Conservation (phyloP, 2,113 vertebrate genomes). For the Elaphurus davidianus region DNA sequence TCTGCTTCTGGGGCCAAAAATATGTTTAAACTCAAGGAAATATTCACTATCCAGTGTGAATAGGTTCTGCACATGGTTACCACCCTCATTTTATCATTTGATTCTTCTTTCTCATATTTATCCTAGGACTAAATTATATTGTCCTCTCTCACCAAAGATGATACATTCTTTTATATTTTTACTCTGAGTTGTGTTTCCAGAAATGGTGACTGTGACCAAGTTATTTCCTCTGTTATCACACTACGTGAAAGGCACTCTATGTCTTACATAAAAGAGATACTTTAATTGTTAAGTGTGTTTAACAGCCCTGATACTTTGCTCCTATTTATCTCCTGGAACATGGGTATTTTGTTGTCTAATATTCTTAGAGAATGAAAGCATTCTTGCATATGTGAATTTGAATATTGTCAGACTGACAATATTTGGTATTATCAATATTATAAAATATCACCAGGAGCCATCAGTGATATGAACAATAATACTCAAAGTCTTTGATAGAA, state of each 20-base stretch:
- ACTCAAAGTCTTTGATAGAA: neutral
- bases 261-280: neutral
- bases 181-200: neutral
- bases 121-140: neutral
- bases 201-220: neutral
- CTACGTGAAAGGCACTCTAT: neutral
- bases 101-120: neutral
- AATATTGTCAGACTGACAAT: neutral
- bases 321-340: neutral
- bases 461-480: neutral
- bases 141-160: neutral
- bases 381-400: neutral
- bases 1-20: conserved; percentile 19
- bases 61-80: neutral
- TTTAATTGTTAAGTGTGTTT: neutral
- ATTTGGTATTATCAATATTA: neutral
- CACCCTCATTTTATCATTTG: neutral
- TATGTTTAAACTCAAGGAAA: neutral
- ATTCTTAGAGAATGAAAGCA: neutral
- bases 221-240: neutral
- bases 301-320: neutral
- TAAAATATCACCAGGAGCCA: neutral
- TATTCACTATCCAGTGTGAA: neutral
- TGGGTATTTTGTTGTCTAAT: neutral
- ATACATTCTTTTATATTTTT: neutral